A percentile compares a stretch with the other conserved stretches of the same genome.
These are phyloP conservation scores for Aphyosemion australe DNA, from an alignment of 2,113 vertebrate species.

Conservation along the genomic window DNA sequence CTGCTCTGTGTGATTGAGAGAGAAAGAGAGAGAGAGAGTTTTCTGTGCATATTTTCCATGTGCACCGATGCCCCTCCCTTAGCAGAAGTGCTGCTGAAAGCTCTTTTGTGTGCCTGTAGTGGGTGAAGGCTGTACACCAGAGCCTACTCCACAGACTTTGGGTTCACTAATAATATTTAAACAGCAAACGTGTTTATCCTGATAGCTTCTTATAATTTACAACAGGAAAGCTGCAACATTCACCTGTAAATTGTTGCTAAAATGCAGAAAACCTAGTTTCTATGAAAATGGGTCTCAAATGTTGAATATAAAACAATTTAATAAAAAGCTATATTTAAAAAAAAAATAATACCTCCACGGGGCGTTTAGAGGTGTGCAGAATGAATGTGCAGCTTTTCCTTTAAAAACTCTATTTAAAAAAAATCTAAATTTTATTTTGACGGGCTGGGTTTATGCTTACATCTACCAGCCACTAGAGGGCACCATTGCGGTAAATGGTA, in stretches of 20 bases:
- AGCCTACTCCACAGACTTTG: constrained; percentile 22
- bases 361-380: no score
- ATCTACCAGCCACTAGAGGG: no score
- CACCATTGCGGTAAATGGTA: no score
- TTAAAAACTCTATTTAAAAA: no score
- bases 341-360: no score
- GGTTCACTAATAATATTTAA: constrained; percentile 8
- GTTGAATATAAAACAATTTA: no score
- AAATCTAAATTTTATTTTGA: no score
- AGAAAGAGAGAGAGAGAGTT: constrained; percentile 33
- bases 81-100: constrained; percentile 66
- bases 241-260: neutral
- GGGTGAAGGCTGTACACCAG: constrained; percentile 37
- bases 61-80: constrained; percentile 55
- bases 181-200: neutral
- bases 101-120: constrained; percentile 67
- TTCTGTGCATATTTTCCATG: constrained; percentile 71
- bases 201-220: neutral
- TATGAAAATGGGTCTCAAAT: neutral
- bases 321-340: no score
- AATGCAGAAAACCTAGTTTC: neutral
- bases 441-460: no score
- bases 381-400: no score
- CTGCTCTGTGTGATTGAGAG: constrained; percentile 63
- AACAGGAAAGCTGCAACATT: neutral